A percentile compares a stretch with the other conserved stretches of the same genome.
These are phyloP conservation scores for Emys orbicularis DNA, from an alignment of 2,797 vertebrate species.

Conservation along the genomic window DNA sequence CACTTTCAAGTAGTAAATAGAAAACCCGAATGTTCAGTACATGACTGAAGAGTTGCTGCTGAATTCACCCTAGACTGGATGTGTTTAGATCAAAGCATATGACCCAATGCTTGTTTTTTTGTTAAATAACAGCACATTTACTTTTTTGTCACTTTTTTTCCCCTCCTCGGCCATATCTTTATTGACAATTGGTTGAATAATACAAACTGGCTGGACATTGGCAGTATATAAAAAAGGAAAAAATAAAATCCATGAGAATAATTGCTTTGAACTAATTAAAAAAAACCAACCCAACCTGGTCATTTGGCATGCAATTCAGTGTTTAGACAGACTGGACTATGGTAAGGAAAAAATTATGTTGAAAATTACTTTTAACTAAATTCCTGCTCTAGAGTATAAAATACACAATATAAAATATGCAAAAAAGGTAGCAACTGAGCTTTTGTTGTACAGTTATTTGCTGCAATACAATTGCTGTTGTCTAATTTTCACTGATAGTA, in stretches of 20 bases:
- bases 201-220: conserved; percentile 44
- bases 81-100: neutral
- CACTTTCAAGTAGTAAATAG: neutral
- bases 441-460: conserved; percentile 40
- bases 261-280: conserved; percentile 29
- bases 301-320: conserved; percentile 1
- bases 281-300: neutral
- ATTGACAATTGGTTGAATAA: conserved; percentile 41
- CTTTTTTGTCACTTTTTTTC: conserved; percentile 2
- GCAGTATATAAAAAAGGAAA: conserved; percentile 40
- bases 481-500: conserved; percentile 22
- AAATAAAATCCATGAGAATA: neutral
- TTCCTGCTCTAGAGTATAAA: conserved; percentile 36
- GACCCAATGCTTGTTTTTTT: neutral
- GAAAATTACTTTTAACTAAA: neutral
- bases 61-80: neutral
- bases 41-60: neutral
- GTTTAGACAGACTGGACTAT: neutral
- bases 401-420: conserved; percentile 42
- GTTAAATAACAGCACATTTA: neutral
- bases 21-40: neutral
- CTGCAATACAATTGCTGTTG: conserved; percentile 64
- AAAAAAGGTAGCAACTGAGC: neutral
- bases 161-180: conserved; percentile 39
- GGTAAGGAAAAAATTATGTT: neutral